Evolutionary conservation across 2,797 vertebrate genomes (phyloP).

Genomic region (Amblyopsis hoosieri): DNA sequence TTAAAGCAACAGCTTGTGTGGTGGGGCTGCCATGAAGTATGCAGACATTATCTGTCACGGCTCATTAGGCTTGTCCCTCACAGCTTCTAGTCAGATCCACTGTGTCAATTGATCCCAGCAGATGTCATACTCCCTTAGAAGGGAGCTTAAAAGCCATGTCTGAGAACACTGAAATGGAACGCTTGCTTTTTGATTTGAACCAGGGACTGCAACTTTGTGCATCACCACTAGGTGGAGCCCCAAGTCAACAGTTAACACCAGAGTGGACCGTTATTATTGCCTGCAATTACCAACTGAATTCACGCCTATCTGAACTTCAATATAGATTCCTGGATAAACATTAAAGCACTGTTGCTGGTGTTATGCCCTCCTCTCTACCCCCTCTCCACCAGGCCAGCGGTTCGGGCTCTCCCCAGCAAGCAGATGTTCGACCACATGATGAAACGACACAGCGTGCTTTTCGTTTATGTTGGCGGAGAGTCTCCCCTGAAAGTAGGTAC

Average conservation of each 20-base stretch:
- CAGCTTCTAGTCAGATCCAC: conserved; percentile 53
- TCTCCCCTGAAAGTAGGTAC: conserved; percentile 90
- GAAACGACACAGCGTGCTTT: conserved; percentile 90
- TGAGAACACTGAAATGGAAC: conserved; percentile 54
- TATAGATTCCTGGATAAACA: not conserved
- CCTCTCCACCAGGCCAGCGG: conserved; percentile 80
- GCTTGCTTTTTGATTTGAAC: conserved; percentile 33
- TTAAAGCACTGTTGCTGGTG: not conserved
- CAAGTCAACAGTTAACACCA: not conserved
- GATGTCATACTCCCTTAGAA: conserved; percentile 48
- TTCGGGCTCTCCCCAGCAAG: conserved; percentile 91
- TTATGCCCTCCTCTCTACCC: not conserved
- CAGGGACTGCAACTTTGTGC: conserved; percentile 10
- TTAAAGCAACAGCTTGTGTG: conserved; percentile 8
- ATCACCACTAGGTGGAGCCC: conserved; percentile 63
- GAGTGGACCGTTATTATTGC: not conserved
- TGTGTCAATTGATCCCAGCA: conserved; percentile 52
- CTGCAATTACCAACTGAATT: no score
- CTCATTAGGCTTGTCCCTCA: conserved; percentile 39
- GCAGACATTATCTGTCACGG: conserved; percentile 49
- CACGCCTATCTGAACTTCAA: no score
- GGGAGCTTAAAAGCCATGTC: conserved; percentile 50
- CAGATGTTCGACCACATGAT: conserved; percentile 95
- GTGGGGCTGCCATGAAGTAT: not conserved
- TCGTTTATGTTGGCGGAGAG: conserved; percentile 92